These are phyloP conservation scores for Lysandra coridon DNA, from an alignment of 2,888 invertebrate genomes.

Conservation along the genomic window DNA sequence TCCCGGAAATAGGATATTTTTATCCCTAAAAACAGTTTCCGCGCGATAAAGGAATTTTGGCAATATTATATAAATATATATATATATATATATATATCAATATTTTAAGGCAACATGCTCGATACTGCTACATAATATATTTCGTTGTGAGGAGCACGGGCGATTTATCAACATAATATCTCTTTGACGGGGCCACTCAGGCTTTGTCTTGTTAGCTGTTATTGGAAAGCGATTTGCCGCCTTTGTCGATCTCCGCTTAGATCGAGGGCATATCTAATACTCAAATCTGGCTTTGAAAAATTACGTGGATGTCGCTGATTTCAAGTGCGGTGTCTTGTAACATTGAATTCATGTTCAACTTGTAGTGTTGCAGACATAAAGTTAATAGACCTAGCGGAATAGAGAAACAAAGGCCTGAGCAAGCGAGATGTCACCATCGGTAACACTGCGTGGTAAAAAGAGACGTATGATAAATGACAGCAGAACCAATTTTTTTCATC, in stretches of 20 bases:
- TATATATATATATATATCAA: not conserved
- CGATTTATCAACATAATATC: slow-evolving; percentile 17
- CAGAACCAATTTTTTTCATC: too few relatives aligned
- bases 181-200: slow-evolving; percentile 1
- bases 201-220: slow-evolving; percentile 1
- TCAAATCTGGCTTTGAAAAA: not conserved
- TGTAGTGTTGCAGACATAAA: not conserved
- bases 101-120: not conserved
- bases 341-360: not conserved
- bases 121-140: not conserved
- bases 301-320: not conserved
- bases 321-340: not conserved
- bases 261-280: not conserved
- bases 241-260: not conserved
- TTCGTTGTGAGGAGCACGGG: not conserved
- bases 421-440: too few relatives aligned
- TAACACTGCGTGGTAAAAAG: too few relatives aligned
- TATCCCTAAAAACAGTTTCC: too few relatives aligned
- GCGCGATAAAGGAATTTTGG: too few relatives aligned
- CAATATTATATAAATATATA: too few relatives aligned
- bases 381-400: too few relatives aligned
- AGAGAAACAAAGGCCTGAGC: too few relatives aligned
- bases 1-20: too few relatives aligned
- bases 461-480: too few relatives aligned
- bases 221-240: slow-evolving; percentile 18